Percentiles rank a stretch among this genome's conserved stretches.
Conservation (phyloP, 2,888 invertebrate species). For the Helicoverpa assulta region DNA sequence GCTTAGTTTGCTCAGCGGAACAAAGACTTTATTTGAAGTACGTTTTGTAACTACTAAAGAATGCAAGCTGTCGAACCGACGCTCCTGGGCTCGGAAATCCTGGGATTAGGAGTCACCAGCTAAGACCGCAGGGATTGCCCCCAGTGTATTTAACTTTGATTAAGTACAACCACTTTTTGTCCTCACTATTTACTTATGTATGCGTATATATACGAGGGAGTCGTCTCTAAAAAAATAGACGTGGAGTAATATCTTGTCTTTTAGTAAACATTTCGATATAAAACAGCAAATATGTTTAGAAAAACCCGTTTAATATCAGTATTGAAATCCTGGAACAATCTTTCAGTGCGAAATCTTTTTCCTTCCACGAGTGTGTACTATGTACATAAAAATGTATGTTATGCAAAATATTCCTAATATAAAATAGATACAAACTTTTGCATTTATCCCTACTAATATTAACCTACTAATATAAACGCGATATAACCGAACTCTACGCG, state of each 20-base stretch:
- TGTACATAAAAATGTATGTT: background rate
- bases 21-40: conserved; percentile 33
- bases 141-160: conserved; percentile 12
- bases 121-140: conserved; percentile 9
- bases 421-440: too few relatives aligned
- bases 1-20: conserved; percentile 19
- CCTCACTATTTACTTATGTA: too few relatives aligned
- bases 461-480: too few relatives aligned
- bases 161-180: too few relatives aligned
- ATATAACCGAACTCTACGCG: too few relatives aligned
- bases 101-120: conserved; percentile 30
- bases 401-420: background rate
- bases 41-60: conserved; percentile 32
- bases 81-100: conserved; percentile 21
- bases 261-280: too few relatives aligned
- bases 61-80: conserved; percentile 29
- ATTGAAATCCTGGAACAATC: background rate
- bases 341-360: too few relatives aligned
- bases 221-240: too few relatives aligned
- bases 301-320: background rate
- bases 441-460: too few relatives aligned
- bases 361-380: background rate
- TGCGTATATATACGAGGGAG: too few relatives aligned
- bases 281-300: too few relatives aligned
- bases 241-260: too few relatives aligned